Evolutionary conservation across 1,140 invertebrate genomes (phyloP).

Genomic region (Ceratosolen fusciceps): DNA sequence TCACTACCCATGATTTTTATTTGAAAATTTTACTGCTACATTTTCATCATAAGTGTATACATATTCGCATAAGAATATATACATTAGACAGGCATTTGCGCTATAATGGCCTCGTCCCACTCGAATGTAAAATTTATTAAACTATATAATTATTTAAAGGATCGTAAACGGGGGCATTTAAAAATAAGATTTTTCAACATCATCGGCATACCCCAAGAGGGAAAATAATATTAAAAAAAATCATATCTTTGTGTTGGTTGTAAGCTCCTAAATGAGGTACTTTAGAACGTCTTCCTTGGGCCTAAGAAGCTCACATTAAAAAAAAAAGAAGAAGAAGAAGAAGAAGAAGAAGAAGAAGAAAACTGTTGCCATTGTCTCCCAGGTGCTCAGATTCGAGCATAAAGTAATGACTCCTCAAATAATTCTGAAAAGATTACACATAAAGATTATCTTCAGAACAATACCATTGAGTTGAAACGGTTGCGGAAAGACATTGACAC

Average conservation of each 20-base stretch:
- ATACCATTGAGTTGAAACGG: neutral
- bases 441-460: neutral
- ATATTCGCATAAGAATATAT: neutral
- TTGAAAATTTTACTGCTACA: constrained; percentile 2
- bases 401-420: neutral
- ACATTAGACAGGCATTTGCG: neutral
- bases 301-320: too few species aligned
- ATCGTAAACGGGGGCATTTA: constrained; percentile 1
- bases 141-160: neutral
- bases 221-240: neutral
- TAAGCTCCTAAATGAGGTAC: neutral
- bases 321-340: too few species aligned
- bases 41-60: neutral
- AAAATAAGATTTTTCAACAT: neutral
- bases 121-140: constrained; percentile 20
- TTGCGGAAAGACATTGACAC: neutral
- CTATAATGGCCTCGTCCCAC: neutral
- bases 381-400: neutral
- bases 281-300: neutral
- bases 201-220: too few species aligned
- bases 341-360: too few species aligned
- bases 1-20: neutral
- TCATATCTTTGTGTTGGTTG: neutral
- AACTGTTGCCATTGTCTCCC: neutral
- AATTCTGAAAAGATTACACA: neutral